Conservation (phyloP, 2,113 vertebrate species). For the Ptychochromis oligacanthus region DNA sequence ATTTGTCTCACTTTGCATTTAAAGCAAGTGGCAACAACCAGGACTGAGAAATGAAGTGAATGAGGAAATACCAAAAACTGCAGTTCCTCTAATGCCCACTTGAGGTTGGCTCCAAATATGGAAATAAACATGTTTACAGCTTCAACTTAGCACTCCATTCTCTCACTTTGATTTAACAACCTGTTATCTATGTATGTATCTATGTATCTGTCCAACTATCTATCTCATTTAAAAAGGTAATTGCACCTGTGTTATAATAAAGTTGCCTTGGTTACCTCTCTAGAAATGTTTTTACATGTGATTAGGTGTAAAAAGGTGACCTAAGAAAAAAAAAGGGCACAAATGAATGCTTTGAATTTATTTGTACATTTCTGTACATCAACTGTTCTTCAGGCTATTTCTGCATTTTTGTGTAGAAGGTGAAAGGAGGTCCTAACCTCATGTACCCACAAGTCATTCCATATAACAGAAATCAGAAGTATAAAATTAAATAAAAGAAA, state of each 20-base stretch:
- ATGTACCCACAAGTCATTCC: not conserved
- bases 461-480: not conserved
- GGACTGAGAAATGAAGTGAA: fast-evolving
- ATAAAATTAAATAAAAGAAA: not conserved
- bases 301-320: not conserved
- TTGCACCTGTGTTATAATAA: not conserved
- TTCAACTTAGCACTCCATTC: not conserved
- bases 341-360: too few species aligned
- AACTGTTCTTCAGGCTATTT: fast-evolving
- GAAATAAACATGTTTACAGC: not conserved
- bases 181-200: too few species aligned
- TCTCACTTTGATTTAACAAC: not conserved
- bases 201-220: too few species aligned
- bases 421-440: not conserved
- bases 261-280: not conserved
- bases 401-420: not conserved
- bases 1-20: too few species aligned
- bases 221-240: not conserved
- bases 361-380: not conserved
- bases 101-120: fast-evolving
- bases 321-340: not conserved
- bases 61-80: not conserved
- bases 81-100: not conserved
- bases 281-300: not conserved
- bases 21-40: not conserved